These are phyloP conservation scores for Geodia barretti DNA, from an alignment of 37 sponge, comb jelly and placozoan genomes.

Conservation along the genomic window DNA sequence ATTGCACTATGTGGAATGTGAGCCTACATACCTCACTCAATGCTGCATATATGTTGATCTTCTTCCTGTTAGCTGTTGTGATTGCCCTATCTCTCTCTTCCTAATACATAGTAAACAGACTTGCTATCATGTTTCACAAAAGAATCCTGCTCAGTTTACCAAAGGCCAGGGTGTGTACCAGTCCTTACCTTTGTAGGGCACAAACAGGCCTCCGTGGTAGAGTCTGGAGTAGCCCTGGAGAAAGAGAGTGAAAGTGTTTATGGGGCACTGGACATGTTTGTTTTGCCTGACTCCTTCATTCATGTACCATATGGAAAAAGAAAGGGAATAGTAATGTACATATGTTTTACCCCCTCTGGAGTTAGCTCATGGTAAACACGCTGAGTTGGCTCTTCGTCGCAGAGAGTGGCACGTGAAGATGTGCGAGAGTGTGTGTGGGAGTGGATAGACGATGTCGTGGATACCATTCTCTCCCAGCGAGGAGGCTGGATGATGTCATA, in stretches of 20 bases:
- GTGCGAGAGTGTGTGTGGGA: not conserved
- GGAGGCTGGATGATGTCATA: not conserved
- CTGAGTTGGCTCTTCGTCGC: not conserved
- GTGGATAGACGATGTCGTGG: not conserved
- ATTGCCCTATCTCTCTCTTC: not conserved
- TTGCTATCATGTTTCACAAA: too few species aligned
- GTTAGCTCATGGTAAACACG: not conserved
- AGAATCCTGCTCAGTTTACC: too few species aligned
- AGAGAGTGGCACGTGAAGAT: not conserved
- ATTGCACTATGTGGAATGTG: not conserved
- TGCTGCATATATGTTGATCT: not conserved
- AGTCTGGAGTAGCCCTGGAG: not conserved
- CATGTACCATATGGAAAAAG: too few species aligned
- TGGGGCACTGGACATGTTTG: too few species aligned
- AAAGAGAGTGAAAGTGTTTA: too few species aligned
- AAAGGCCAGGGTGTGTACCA: too few species aligned
- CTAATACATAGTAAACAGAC: not conserved
- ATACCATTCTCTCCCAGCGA: not conserved
- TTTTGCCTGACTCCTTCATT: too few species aligned
- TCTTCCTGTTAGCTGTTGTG: not conserved
- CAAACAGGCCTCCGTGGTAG: not conserved
- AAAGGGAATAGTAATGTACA: too few species aligned
- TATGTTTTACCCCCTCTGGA: not conserved
- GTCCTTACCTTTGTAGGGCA: too few species aligned
- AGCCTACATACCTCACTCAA: constrained; percentile 7